Evolutionary conservation across 2,113 vertebrate genomes (phyloP).

Genomic region (Miniopterus natalensis): DNA sequence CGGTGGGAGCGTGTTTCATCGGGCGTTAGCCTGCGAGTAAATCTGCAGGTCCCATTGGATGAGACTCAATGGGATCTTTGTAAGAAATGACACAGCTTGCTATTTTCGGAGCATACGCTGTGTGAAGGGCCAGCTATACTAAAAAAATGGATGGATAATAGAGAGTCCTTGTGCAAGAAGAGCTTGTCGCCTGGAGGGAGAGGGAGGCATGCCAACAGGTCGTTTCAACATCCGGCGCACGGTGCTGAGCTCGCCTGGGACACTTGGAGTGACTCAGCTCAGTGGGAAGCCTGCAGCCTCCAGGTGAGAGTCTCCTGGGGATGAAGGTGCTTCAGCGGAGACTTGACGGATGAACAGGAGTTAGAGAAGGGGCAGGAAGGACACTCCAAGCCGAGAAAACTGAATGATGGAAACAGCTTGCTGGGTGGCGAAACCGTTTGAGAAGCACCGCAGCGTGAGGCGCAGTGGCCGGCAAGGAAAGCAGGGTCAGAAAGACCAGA

Average conservation of each 20-base stretch:
- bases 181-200: neutral
- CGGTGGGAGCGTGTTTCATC: slow-evolving; percentile 16
- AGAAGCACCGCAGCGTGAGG: neutral
- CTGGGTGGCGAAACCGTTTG: neutral
- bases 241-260: too few species aligned
- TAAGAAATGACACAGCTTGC: slow-evolving; percentile 20
- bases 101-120: neutral
- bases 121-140: neutral
- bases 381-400: neutral
- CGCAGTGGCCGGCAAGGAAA: neutral
- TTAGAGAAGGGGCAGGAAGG: neutral
- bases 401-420: neutral
- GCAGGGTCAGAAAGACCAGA: too few species aligned
- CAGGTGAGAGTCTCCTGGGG: neutral
- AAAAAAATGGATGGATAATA: neutral
- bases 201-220: neutral
- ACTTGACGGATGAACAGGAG: neutral
- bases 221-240: fast-evolving
- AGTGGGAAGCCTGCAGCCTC: neutral
- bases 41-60: neutral
- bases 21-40: slow-evolving; percentile 49
- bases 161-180: neutral
- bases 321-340: neutral
- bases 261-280: neutral
- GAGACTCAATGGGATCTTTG: neutral